phyloP scores from a whole-genome alignment of 2,113 vertebrate genomes.

The Bungarus multicinctus region DNA sequence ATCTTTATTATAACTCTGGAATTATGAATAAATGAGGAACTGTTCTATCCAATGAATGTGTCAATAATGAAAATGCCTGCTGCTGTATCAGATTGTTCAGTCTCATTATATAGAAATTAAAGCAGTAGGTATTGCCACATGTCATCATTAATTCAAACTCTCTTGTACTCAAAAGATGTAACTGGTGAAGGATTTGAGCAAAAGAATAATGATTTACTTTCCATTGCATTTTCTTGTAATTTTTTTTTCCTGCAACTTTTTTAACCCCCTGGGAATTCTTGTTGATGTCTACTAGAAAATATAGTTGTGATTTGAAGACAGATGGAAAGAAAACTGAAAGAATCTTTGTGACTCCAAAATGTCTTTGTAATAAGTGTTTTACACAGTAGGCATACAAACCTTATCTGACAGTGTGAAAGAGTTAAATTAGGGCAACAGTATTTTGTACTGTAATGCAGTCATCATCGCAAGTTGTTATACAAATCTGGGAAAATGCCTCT shows the following conservation, averaged over 20 bases:
- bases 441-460: neutral
- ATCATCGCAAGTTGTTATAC: neutral
- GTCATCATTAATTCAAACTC: neutral
- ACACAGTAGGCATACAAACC: neutral
- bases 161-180: constrained; percentile 18
- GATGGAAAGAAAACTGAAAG: neutral
- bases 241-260: neutral
- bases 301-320: neutral
- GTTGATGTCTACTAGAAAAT: constrained; percentile 5
- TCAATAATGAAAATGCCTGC: constrained; percentile 48
- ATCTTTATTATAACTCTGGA: neutral
- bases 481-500: neutral
- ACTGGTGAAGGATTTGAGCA: constrained; percentile 17
- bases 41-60: constrained; percentile 49
- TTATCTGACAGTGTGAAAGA: neutral
- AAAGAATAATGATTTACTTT: constrained; percentile 8
- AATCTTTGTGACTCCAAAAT: neutral
- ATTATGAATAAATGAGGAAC: constrained; percentile 42
- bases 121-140: constrained; percentile 26
- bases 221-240: constrained; percentile 1
- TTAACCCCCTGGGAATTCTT: neutral
- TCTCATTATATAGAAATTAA: constrained; percentile 41
- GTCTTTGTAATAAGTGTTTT: neutral
- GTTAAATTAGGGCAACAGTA: constrained; percentile 3
- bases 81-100: constrained; percentile 47